phyloP scores from a whole-genome alignment of 2,797 vertebrate genomes.

The Borostomias antarcticus region DNA sequence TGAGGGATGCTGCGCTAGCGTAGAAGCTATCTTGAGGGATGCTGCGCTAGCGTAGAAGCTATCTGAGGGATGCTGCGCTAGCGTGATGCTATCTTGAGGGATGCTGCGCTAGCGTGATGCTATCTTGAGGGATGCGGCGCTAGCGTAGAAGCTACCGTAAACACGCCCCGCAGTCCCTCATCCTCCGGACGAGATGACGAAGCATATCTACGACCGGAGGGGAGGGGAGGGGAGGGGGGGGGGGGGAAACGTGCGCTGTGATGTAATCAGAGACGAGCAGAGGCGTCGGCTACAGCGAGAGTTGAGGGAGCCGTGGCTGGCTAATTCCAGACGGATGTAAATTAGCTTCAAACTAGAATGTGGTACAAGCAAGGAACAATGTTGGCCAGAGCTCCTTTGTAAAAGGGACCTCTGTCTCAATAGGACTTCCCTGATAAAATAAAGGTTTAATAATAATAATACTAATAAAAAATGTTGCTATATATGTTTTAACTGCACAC shows the following conservation, averaged over 20 bases:
- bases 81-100: background rate
- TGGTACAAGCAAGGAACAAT: no score
- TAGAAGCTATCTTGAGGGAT: background rate
- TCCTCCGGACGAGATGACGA: conserved; percentile 2
- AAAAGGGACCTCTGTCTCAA: no score
- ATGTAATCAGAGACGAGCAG: conserved; percentile 8
- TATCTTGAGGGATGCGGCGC: background rate
- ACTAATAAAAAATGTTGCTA: no score
- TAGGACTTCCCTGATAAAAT: no score
- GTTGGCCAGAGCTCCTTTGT: no score
- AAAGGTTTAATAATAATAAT: no score
- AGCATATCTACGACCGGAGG: background rate
- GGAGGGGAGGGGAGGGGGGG: background rate
- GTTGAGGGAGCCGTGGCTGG: background rate
- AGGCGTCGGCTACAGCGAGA: background rate
- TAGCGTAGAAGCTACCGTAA: conserved; percentile 4
- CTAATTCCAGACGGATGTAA: background rate
- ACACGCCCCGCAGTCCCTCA: background rate
- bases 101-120: background rate
- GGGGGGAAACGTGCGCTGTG: background rate
- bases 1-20: no score
- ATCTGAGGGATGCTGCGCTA: background rate
- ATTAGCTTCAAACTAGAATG: no score
- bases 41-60: no score
- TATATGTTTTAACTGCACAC: no score